Evolutionary conservation across 2,797 vertebrate genomes (phyloP).

Genomic region (Rallus crepitans): DNA sequence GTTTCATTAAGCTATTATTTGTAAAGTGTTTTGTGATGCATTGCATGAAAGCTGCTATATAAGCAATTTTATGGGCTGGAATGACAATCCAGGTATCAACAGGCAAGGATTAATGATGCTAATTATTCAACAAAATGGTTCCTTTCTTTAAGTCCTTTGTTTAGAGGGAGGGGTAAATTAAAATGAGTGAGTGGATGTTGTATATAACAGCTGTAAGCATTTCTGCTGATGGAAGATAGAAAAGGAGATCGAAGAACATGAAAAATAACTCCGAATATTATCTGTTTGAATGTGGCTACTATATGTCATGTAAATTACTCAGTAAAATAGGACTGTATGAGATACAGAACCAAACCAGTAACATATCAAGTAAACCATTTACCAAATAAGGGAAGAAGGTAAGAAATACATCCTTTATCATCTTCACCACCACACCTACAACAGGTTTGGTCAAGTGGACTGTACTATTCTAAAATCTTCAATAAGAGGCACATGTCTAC

Average conservation of each 20-base stretch:
- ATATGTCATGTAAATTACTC: conserved; percentile 44
- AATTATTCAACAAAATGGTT: conserved; percentile 58
- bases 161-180: not conserved
- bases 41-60: conserved; percentile 17
- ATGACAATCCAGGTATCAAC: conserved; percentile 56
- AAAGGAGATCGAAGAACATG: not conserved
- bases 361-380: not conserved
- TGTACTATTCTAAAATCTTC: not conserved
- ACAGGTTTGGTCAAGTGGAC: not conserved
- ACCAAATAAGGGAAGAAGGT: not conserved
- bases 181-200: not conserved
- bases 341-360: conserved; percentile 24
- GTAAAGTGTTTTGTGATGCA: conserved; percentile 45
- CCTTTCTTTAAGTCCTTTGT: conserved; percentile 33
- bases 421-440: not conserved
- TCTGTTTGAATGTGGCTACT: not conserved
- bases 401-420: not conserved
- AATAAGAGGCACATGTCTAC: not conserved
- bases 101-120: conserved; percentile 46
- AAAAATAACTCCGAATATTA: conserved; percentile 21
- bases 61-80: conserved; percentile 30
- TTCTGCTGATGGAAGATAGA: conserved; percentile 5
- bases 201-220: not conserved
- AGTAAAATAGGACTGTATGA: not conserved
- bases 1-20: conserved; percentile 66